phyloP scores from a whole-genome alignment of 2,797 vertebrate genomes.

The Eremophila alpestris region DNA sequence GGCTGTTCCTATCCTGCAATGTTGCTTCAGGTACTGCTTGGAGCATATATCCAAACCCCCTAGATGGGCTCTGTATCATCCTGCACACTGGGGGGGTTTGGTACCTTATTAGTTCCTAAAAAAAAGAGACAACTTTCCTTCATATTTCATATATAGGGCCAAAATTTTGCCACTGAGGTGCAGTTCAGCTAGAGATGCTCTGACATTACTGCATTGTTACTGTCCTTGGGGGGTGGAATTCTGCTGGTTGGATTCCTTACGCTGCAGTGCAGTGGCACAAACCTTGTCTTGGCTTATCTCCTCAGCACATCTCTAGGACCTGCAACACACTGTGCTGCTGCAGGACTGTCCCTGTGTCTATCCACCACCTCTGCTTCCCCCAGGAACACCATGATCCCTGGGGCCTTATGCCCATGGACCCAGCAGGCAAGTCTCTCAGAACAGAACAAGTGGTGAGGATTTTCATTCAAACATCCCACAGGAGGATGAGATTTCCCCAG shows the following conservation, averaged over 20 bases:
- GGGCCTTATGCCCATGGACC: not conserved
- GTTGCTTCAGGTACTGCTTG: not conserved
- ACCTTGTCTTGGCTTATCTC: not conserved
- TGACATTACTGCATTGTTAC: not conserved
- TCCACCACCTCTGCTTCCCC: not conserved
- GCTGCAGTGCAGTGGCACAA: not conserved
- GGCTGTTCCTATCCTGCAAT: not conserved
- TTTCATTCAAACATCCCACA: not conserved
- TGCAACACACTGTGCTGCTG: fast-evolving
- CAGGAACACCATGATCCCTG: fast-evolving
- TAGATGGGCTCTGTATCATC: not conserved
- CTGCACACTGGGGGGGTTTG: not conserved
- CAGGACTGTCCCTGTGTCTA: not conserved
- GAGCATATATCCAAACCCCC: not conserved
- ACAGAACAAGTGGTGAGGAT: not conserved
- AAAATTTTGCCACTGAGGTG: not conserved
- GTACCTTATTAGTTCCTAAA: not conserved
- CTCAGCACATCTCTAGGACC: not conserved
- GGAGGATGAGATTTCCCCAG: not conserved
- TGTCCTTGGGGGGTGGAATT: not conserved
- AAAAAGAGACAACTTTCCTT: fast-evolving
- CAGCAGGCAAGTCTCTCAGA: not conserved
- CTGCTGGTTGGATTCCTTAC: not conserved
- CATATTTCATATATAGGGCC: not conserved
- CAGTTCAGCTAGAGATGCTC: not conserved